Conservation (phyloP, 53 echinoderm and acorn worm species). For the Henricia sp. region DNA sequence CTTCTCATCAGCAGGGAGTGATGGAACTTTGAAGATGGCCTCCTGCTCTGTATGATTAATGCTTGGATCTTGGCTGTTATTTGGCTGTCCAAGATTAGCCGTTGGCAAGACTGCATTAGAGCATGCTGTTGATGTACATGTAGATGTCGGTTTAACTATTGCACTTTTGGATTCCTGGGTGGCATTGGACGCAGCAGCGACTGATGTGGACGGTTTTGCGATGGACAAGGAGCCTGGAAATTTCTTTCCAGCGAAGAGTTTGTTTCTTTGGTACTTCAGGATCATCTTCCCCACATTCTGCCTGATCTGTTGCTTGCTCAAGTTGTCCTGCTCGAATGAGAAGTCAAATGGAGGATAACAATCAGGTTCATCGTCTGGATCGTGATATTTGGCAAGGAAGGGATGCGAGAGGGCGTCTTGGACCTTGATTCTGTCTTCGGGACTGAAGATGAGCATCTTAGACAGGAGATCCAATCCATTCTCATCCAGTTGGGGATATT, state of each 20-base stretch:
- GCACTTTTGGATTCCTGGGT: slow-evolving; percentile 18
- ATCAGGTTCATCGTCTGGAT: slow-evolving; percentile 87
- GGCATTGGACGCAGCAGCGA: slow-evolving; percentile 11
- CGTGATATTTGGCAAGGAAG: slow-evolving; percentile 85
- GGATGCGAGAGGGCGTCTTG: slow-evolving; percentile 87
- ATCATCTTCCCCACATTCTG: slow-evolving; percentile 94
- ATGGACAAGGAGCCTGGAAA: slow-evolving; percentile 20
- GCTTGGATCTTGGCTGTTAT: background rate
- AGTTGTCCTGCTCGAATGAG: slow-evolving; percentile 84
- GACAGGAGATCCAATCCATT: slow-evolving; percentile 81
- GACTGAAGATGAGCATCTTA: slow-evolving; percentile 91
- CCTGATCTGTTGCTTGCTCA: slow-evolving; percentile 83
- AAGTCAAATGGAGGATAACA: slow-evolving; percentile 96
- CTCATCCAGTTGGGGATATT: slow-evolving; percentile 76
- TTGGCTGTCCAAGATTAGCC: background rate
- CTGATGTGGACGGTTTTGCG: slow-evolving; percentile 28
- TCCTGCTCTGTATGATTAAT: background rate
- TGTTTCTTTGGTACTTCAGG: slow-evolving; percentile 83
- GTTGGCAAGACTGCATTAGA: slow-evolving; percentile 8
- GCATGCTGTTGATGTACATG: background rate
- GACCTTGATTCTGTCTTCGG: slow-evolving; percentile 79
- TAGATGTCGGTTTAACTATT: background rate
- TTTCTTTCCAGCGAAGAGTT: slow-evolving; percentile 48
- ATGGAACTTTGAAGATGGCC: slow-evolving; percentile 44
- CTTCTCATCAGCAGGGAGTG: slow-evolving; percentile 33